Percentiles rank a stretch among this genome's conserved stretches.
Conservation (phyloP, 1,140 invertebrate species). For the Penaeus japonicus region DNA sequence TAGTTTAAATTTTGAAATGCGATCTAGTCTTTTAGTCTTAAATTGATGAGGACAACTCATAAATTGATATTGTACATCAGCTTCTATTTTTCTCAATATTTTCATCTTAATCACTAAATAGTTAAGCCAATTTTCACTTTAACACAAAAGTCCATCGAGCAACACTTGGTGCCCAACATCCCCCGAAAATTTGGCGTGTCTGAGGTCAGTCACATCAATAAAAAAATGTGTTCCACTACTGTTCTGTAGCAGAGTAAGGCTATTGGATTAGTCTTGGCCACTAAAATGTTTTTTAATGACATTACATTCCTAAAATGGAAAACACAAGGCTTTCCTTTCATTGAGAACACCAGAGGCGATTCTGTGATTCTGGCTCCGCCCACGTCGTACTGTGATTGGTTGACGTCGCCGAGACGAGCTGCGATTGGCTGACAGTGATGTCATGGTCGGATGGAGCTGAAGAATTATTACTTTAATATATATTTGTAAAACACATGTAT, state of each 20-base stretch:
- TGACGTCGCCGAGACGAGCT: background rate
- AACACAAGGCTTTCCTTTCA: background rate
- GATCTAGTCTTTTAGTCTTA: too few species aligned
- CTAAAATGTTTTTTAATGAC: conserved; percentile 3
- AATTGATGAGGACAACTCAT: too few species aligned
- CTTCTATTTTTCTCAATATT: too few species aligned
- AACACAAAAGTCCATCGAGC: too few species aligned
- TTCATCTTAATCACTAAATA: too few species aligned
- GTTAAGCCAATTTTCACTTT: too few species aligned
- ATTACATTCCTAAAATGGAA: background rate
- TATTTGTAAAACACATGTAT: too few species aligned
- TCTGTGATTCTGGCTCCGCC: background rate
- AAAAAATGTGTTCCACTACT: background rate
- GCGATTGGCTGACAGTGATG: conserved; percentile 15
- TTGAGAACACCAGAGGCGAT: background rate
- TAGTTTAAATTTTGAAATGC: too few species aligned
- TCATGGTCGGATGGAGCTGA: background rate
- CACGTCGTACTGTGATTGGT: background rate
- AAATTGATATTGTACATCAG: too few species aligned
- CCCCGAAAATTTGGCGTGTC: too few species aligned
- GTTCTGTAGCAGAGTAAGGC: background rate
- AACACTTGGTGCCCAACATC: too few species aligned
- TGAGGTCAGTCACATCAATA: too few species aligned
- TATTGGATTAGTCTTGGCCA: background rate
- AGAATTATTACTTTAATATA: background rate